Evolutionary conservation across 2,113 vertebrate genomes (phyloP), one percentile per base, ranked within the genome.

Genomic region (Opisthocomus hoazin): DNA sequence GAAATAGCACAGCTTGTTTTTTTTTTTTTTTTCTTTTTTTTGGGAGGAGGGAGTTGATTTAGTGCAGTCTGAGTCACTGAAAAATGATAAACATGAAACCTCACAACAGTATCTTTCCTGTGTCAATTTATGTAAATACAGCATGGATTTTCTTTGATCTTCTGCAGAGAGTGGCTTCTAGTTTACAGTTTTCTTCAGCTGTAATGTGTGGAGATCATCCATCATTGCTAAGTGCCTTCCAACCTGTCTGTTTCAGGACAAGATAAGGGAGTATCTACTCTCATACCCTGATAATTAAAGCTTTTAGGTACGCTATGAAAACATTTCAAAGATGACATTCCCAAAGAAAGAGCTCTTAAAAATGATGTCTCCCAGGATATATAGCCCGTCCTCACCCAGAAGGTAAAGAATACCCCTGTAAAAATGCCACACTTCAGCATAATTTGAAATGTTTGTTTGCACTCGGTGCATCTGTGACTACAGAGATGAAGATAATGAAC

Each of bases 251-350:
- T 29, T 81, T 74, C 85, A 93, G 86, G 95, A 96, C 85, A 94
- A 94, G 84, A 93, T 53, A 96, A 96, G 78, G 82, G 85, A 93
- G 61, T 84, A 95, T 97, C 95, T 93, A 5, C 88, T 94, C 86
- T 95, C 86, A 76, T 29, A 81, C 32, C 57, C 68, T 53, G 45
- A 36, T 70, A 92, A 91, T 95, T 94, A 90, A 91, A 96, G 95
- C 94, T 96, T 97, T 96, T 93, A 88, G 80, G 71, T 90, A 73
- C n/a, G 11, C 64, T 50, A 20, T 79, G 71, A 94, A 94, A 97
- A 79, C 83, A 56, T 74, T 93, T 87, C 60, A 93, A 73, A 78
- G 83, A 84, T 79, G 78, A 53, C 64, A 86, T 76, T 85, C 51
- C 27, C 37, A 73, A 84, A 87, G 66, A 74, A 81, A 70, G 65